Conservation (phyloP, 2,797 vertebrate genomes). For the Oreonectes daqikongensis region DNA sequence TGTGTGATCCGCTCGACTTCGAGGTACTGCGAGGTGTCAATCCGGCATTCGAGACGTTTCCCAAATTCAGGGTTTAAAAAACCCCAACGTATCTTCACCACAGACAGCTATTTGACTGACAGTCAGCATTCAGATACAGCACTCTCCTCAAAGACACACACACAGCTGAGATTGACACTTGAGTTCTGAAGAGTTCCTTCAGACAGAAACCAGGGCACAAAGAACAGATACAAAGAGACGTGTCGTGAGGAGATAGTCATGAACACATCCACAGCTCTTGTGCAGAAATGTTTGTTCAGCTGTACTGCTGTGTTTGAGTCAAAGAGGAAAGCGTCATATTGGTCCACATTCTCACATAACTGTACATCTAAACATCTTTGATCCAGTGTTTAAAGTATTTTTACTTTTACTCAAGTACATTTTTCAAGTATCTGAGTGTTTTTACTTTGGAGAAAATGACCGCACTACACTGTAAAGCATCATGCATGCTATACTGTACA, state of each 20-base stretch:
- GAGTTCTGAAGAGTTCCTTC: conserved; percentile 15
- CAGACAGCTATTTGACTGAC: conserved; percentile 40
- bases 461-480: no score
- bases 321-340: background rate
- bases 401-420: no score
- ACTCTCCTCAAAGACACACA: background rate
- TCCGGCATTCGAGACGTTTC: conserved; percentile 34
- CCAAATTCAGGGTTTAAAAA: conserved; percentile 35
- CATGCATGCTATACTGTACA: no score
- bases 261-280: background rate
- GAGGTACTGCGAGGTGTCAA: conserved; percentile 41
- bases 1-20: conserved; percentile 43
- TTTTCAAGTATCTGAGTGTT: no score
- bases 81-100: conserved; percentile 27
- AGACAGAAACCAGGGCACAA: conserved; percentile 14
- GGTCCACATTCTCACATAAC: background rate
- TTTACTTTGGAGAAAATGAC: no score
- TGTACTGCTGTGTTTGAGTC: background rate
- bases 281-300: background rate
- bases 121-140: conserved; percentile 44
- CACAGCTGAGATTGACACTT: conserved; percentile 20
- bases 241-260: conserved; percentile 14
- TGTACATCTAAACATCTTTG: background rate
- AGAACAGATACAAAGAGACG: conserved; percentile 9
- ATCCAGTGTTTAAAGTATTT: no score